These are phyloP conservation scores for Rhabditoides inermis DNA, from an alignment of 2,888 invertebrate genomes.

Conservation along the genomic window DNA sequence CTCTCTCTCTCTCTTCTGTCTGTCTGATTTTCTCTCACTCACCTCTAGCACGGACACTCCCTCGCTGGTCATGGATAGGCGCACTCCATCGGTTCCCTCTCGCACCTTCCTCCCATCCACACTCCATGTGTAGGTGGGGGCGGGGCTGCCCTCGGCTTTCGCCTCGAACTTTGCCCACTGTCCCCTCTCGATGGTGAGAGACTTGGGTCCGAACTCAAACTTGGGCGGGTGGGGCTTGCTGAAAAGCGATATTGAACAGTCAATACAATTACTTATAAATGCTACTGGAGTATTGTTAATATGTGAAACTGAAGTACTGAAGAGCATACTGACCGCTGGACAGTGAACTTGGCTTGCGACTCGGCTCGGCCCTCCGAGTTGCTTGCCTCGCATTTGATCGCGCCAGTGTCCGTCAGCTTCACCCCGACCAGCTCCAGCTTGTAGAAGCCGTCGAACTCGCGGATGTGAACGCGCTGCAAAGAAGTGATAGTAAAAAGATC, in stretches of 20 bases:
- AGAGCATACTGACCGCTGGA: no score
- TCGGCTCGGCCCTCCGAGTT: slow-evolving; percentile 52
- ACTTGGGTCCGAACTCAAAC: slow-evolving; percentile 23
- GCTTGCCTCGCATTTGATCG: slow-evolving; percentile 49
- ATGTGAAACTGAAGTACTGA: no score
- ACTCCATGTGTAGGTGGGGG: slow-evolving; percentile 42
- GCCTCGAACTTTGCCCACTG: slow-evolving; percentile 40
- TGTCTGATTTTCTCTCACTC: no score
- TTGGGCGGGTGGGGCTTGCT: slow-evolving; percentile 26
- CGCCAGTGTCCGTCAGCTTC: slow-evolving; percentile 42
- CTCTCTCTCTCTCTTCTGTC: neutral
- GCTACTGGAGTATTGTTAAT: no score
- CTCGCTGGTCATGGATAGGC: no score
- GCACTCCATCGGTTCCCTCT: no score
- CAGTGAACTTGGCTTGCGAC: slow-evolving; percentile 24
- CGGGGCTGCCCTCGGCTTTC: slow-evolving; percentile 39
- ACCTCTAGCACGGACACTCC: no score
- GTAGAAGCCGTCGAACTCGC: slow-evolving; percentile 46
- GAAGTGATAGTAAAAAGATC: neutral
- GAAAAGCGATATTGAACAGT: no score
- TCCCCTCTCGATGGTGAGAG: slow-evolving; percentile 35
- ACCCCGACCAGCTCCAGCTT: slow-evolving; percentile 42
- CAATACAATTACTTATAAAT: no score
- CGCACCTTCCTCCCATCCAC: slow-evolving; percentile 35
- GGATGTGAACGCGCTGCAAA: slow-evolving; percentile 33